Evolutionary conservation across 2,888 invertebrate genomes (phyloP), one percentile per base, ranked within the genome.

Genomic region (Emesis castigata): DNA sequence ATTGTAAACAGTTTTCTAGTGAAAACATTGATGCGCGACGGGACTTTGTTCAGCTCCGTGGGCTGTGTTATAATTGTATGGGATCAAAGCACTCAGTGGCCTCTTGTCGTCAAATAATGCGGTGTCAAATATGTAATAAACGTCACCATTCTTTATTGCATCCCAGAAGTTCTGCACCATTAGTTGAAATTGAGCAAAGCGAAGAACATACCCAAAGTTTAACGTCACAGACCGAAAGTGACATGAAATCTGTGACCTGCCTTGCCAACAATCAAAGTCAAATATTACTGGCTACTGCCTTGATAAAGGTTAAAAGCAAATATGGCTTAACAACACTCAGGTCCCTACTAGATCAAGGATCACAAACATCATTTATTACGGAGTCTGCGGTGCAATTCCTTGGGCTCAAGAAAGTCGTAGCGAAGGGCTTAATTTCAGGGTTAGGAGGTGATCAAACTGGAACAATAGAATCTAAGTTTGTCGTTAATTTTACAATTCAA

Each of bases 11-110:
- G 11, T 88, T 87, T 77, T 66, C 34, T 2, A 79, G 82, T 8
- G 26, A 75, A 75, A 18, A 73, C 31, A 62, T 68, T 16, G 73
- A 83, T 18, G 56, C 18, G 5, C 74, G 83, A 7, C 81, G 81
- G 48, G 56, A 75, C n/a, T 85, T 88, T 76, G 83, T 82, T 1
- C 66, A 73, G 26, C 58, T 34, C n/a, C 84, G 83, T 6, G 68
- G 74, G 6, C 29, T 88, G 3, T 86, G 88, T 70, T 89, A 85
- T 62, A 83, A 85, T 70, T 89, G 87, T 65, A 76, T 89, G 26
- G 73, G 72, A 4, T 39, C 61, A 3, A 85, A 83, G 73, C 88
- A 89, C 44, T 65, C 81, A 7, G 86, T 78, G 3, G 77, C 62
- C 11, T 65, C 69, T n/a, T 87, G 86, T 64, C 77, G 73, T 2